These are phyloP conservation scores for Microdon myrmicae DNA, from an alignment of 2,888 invertebrate genomes.

Conservation along the genomic window DNA sequence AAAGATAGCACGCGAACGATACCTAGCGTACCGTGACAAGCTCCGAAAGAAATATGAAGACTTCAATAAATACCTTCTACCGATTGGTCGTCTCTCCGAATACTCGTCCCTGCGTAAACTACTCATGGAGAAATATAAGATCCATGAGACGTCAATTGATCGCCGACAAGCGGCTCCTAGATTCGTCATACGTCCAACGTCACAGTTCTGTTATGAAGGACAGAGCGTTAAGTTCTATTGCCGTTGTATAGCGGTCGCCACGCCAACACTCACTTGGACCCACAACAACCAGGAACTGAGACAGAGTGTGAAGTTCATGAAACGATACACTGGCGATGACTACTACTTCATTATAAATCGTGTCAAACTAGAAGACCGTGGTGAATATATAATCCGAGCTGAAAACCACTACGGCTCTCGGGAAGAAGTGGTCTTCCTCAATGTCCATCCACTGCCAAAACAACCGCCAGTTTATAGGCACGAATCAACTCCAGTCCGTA, in stretches of 20 bases:
- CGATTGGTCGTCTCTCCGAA: slow-evolving; percentile 96
- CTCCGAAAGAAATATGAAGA: slow-evolving; percentile 84
- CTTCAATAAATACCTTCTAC: slow-evolving; percentile 86
- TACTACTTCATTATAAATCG: slow-evolving; percentile 98
- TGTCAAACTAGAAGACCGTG: slow-evolving; percentile 93
- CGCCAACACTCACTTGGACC: slow-evolving; percentile 96
- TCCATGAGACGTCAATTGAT: slow-evolving; percentile 95
- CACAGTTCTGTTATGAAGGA: slow-evolving; percentile 96
- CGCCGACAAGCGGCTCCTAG: slow-evolving; percentile 97
- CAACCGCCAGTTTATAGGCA: slow-evolving; percentile 69
- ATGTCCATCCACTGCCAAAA: slow-evolving; percentile 81
- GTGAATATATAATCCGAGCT: slow-evolving; percentile 96
- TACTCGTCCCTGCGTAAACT: slow-evolving; percentile 96
- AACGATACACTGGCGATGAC: slow-evolving; percentile 94
- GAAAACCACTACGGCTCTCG: slow-evolving; percentile 96
- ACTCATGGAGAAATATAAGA: slow-evolving; percentile 94
- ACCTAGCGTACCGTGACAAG: slow-evolving; percentile 86
- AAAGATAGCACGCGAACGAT: slow-evolving; percentile 85
- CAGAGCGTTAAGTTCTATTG: slow-evolving; percentile 98
- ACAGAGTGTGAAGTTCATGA: slow-evolving; percentile 99
- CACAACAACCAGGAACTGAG: slow-evolving; percentile 91
- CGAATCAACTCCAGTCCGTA: slow-evolving; percentile 76
- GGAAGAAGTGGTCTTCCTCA: slow-evolving; percentile 96
- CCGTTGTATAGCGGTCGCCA: slow-evolving; percentile 92
- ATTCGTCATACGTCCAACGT: slow-evolving; percentile 96